phyloP scores from a whole-genome alignment of 2,888 invertebrate genomes.

The Ptilodon capucinus region DNA sequence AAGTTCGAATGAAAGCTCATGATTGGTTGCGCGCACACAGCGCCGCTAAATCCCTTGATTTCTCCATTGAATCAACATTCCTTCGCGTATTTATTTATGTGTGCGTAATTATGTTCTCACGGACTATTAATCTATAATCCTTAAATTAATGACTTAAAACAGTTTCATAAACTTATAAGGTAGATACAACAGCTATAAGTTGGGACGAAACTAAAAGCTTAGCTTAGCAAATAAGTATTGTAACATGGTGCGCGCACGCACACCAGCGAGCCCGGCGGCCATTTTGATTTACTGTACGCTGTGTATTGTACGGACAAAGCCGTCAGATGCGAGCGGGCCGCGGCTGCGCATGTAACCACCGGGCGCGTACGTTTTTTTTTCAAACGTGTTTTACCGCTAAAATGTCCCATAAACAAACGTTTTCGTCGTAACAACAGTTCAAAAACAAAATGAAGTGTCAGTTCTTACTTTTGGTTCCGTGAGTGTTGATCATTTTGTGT shows the following conservation, averaged over 20 bases:
- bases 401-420: slow-evolving; percentile 68
- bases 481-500: slow-evolving; percentile 75
- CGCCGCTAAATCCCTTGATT: slow-evolving; percentile 75
- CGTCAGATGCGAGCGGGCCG: slow-evolving; percentile 82
- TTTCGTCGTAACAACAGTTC: slow-evolving; percentile 71
- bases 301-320: slow-evolving; percentile 82
- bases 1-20: slow-evolving; percentile 71
- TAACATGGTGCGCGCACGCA: slow-evolving; percentile 71
- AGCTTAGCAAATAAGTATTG: slow-evolving; percentile 38
- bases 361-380: slow-evolving; percentile 63
- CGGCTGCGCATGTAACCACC: slow-evolving; percentile 79
- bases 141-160: slow-evolving; percentile 57
- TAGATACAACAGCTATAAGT: slow-evolving; percentile 26
- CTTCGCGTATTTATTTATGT: slow-evolving; percentile 73
- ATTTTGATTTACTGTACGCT: slow-evolving; percentile 81
- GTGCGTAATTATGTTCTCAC: slow-evolving; percentile 74
- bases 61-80: slow-evolving; percentile 82
- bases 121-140: slow-evolving; percentile 38
- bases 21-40: slow-evolving; percentile 62
- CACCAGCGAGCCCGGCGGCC: slow-evolving; percentile 66
- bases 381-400: slow-evolving; percentile 80
- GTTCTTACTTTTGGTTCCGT: slow-evolving; percentile 80
- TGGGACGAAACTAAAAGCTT: slow-evolving; percentile 25
- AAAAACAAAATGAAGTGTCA: slow-evolving; percentile 82
- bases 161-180: slow-evolving; percentile 24